Base-by-base conservation (phyloP, 1,140 invertebrate species). In the Manduca sexta region DNA sequence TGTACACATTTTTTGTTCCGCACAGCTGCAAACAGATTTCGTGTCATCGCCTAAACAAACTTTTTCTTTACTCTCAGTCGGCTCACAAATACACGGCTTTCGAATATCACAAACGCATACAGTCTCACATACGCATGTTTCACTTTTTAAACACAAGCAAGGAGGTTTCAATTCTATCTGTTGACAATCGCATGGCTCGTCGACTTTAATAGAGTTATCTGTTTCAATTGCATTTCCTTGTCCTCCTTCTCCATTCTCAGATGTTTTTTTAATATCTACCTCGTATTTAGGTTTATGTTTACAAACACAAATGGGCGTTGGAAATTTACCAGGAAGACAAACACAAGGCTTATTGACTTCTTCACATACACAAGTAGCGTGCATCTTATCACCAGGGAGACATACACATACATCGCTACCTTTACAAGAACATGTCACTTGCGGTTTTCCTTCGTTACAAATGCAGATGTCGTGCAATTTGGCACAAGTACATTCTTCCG, bases 261-360 rank as follows among this genome's bases (percentile, higher is more conserved):
- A 11, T n/a, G 5, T n/a, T 35, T n/a, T 35, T 41, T 42, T 12
- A 12, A 29, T 13, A 18, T 35, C 41, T 10, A 8, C 7, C 8
- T 16, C 16, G 26, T 40, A 33, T 56, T 56, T 50, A 47, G 68
- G 66, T 45, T 84, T 76, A 56, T 40, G 33, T 67, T 73, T 58
- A 48, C 76, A 81, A 6, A 49, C 50, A 40, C 80, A 84, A 29
- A 73, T 29, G 26, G 74, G 72, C 34, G 31, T 62, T 18, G 80
- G 80, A 62, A 61, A 73, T 17, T 71, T 71, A 40, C 44, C 59
- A 3, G 55, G 39, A 30, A 67, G 41, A 41, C 78, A 82, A 45
- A 76, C 49, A 44, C 76, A 80, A 31, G 78, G 76, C 42, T 75
- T 78, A 21, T 73, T 62, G 29, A 78, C 39, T 13, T 66, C n/a